phyloP scores from a whole-genome alignment of 2,888 invertebrate species.

The Notodonta dromedarius region DNA sequence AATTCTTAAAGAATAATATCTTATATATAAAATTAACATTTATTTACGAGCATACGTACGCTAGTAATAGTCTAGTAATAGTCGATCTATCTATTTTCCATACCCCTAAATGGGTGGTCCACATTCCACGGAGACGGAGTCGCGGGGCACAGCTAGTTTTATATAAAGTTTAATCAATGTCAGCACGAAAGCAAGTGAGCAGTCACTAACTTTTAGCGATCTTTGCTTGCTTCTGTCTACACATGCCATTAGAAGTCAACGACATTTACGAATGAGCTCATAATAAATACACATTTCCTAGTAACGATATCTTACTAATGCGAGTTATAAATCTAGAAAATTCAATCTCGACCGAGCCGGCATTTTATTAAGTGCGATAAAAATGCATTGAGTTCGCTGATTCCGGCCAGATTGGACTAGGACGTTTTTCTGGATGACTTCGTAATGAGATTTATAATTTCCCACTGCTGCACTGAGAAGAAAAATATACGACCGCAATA shows the following conservation, averaged over 20 bases:
- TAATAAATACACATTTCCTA: conserved; percentile 27
- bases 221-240: background rate
- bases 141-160: no score
- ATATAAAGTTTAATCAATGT: no score
- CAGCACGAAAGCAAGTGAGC: background rate
- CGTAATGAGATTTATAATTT: background rate
- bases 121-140: no score
- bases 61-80: no score
- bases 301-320: conserved; percentile 32
- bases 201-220: background rate
- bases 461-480: background rate
- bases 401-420: background rate
- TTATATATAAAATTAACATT: no score
- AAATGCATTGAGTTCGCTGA: background rate
- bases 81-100: no score
- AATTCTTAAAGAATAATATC: no score
- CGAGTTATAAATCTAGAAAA: conserved; percentile 25
- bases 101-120: no score
- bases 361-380: conserved; percentile 10
- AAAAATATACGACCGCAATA: no score
- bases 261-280: conserved; percentile 32
- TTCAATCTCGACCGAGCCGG: conserved; percentile 13
- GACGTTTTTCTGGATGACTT: background rate
- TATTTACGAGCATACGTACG: no score
- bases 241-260: conserved; percentile 23